Base-by-base conservation (phyloP, 2,888 invertebrate genomes). In the Azorinus chamasolen region DNA sequence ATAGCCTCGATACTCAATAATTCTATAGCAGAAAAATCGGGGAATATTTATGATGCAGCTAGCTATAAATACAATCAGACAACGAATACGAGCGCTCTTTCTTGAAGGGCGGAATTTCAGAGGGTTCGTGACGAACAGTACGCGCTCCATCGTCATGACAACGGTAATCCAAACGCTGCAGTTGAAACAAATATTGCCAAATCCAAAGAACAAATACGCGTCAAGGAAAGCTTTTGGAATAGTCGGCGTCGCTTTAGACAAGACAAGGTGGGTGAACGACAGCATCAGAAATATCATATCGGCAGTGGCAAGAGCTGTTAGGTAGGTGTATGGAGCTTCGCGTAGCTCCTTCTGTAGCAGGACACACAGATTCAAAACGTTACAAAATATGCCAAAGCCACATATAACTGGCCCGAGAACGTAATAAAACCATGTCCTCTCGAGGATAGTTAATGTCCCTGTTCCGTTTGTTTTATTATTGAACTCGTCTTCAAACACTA, bases 311-410 rank as follows among this genome's bases (percentile, higher is more conserved):
- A 92, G 79, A 4, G 88, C 90, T 22, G 84, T 86, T 14, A 92
- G 77, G 79, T 91, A 91, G 8, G 87, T 87, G 77, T 91, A 92
- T 0, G 92, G 91, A 0, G 91, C 91, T 53, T 89, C 87, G 39
- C 81, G 86, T 41, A 92, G 84, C 12, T 83, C 74, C 5, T 81
- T 77, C 14, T 89, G 83, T 6, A 88, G 83, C n/a, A 92, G 84
- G n/a, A 92, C 89, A 46, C 87, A 65, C 43, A 91, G 69, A 65
- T 90, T 92, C 1, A 92, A 68, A 14, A 87, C 72, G 77, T 92
- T 92, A 55, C 89, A 88, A 14, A 90, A 22, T n/a, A 91, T 88
- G 18, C 92, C 92, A 55, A 91, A 83, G 12, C 79, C 65, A 41
- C 91, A 91, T 16, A 92, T 85, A 0, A 80, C 51, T 0, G 90